Conservation (phyloP, 1,140 invertebrate species). For the Bombus balteatus region DNA sequence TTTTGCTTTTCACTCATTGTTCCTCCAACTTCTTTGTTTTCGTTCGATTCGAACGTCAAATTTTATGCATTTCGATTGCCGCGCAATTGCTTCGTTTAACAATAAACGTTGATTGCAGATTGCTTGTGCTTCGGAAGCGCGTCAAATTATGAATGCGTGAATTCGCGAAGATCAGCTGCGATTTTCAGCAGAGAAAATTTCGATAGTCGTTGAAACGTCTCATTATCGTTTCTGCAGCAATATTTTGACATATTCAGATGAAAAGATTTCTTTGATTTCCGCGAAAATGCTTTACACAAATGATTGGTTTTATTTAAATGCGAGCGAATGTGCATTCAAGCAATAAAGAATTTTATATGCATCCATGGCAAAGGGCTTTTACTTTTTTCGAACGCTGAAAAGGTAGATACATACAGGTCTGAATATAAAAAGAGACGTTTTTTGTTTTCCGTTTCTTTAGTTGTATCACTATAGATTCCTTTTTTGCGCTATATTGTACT, state of each 20-base stretch:
- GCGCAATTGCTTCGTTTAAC: too few relatives aligned
- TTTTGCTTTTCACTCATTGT: background rate
- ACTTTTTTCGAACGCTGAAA: background rate
- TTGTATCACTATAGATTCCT: background rate
- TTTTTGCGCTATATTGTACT: background rate
- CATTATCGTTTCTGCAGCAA: too few relatives aligned
- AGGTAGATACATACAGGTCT: too few relatives aligned
- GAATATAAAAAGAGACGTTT: too few relatives aligned
- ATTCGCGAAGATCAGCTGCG: too few relatives aligned
- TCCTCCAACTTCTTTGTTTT: background rate
- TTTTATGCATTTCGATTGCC: background rate
- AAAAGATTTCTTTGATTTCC: background rate
- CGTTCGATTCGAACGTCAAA: background rate
- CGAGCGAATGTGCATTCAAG: background rate
- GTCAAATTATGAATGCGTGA: too few relatives aligned
- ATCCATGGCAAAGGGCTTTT: background rate
- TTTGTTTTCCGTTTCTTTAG: background rate
- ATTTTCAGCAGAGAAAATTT: too few relatives aligned
- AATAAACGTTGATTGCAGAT: background rate
- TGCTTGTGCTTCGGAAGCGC: background rate
- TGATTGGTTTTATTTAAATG: background rate
- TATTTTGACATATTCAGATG: background rate
- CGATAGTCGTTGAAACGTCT: too few relatives aligned
- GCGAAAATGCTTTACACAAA: background rate
- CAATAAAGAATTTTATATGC: background rate